These are phyloP conservation scores for Octomys mimax DNA, from an alignment of 2,797 vertebrate genomes.

Conservation along the genomic window DNA sequence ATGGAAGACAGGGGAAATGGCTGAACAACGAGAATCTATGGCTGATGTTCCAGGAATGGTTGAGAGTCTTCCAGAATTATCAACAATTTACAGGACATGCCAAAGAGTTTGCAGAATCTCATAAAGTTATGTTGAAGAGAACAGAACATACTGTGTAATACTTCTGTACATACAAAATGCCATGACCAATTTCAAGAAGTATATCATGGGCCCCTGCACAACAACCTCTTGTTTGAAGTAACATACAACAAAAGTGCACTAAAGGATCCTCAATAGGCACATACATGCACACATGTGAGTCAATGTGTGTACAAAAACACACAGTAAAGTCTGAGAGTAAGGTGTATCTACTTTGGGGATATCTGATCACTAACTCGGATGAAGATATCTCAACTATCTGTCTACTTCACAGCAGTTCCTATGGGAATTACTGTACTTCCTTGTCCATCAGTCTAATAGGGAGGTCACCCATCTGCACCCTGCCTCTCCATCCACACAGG, in stretches of 20 bases:
- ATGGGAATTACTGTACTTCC: background rate
- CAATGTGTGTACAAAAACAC: background rate
- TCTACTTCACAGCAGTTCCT: background rate
- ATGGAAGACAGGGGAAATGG: background rate
- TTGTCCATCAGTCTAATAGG: background rate
- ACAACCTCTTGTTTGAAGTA: background rate
- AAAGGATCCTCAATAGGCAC: background rate
- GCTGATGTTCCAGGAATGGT: slow-evolving; percentile 31
- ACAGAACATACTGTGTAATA: background rate
- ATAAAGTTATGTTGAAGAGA: slow-evolving; percentile 4
- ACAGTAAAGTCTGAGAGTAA: background rate
- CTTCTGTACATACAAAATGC: background rate
- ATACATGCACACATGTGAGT: accelerated
- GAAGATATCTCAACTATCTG: background rate
- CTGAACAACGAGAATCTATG: background rate
- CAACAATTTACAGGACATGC: slow-evolving; percentile 30
- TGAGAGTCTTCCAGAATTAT: background rate
- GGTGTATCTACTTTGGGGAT: background rate
- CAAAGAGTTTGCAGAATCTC: slow-evolving; percentile 49
- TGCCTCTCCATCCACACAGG: background rate
- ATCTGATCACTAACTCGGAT: background rate
- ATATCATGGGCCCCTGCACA: background rate
- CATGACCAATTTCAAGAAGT: background rate
- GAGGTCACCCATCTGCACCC: background rate
- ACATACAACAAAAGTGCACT: background rate